Evolutionary conservation across 2,113 vertebrate genomes (phyloP), one percentile per base, ranked within the genome.

Genomic region (Oryzias celebensis): DNA sequence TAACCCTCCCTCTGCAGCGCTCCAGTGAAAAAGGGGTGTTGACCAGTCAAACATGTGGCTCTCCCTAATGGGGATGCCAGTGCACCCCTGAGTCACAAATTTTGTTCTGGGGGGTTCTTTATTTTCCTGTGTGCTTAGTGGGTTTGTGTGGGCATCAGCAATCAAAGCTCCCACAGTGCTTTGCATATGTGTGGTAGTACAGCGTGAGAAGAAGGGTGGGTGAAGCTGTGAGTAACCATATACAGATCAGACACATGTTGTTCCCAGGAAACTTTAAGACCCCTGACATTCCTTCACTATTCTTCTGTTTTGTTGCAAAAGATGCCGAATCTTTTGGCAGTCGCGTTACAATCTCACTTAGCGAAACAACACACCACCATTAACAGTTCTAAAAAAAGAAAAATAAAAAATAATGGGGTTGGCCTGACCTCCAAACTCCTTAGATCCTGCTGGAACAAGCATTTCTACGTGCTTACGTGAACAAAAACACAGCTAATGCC

Each of bases 1-100:
- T 36, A 36, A 36, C 46, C 48, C 43, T 52, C 43, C 71, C 49
- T 64, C 59, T 58, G 62, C 47, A 36, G 16, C 8, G 14, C 23
- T 22, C 46, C n/a, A 12, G 58, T 24, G 13, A 26, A 31, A 53
- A 59, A 18, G 2, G 31, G 72, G 28, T 62, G 52, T 31, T 76
- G 75, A 70, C 75, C 68, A 70, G 14, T 65, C 57, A 64, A 65
- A 69, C 66, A 17, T 58, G 58, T 52, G 46, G 42, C 56, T 3
- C 51, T 28, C 66, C 73, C 57, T 71, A 66, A 76, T 58, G 56
- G 65, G 17, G 50, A 65, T n/a, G 62, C 52, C 44, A 28, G 43
- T 42, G 62, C 43, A 28, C 52, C 62, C 54, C 53, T 48, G 47
- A 20, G 26, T 13, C 16, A 26, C 26, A 10, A 23, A 7, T 52